Conservation (phyloP, 2,797 vertebrate species). For the Scomberomorus guttatus region DNA sequence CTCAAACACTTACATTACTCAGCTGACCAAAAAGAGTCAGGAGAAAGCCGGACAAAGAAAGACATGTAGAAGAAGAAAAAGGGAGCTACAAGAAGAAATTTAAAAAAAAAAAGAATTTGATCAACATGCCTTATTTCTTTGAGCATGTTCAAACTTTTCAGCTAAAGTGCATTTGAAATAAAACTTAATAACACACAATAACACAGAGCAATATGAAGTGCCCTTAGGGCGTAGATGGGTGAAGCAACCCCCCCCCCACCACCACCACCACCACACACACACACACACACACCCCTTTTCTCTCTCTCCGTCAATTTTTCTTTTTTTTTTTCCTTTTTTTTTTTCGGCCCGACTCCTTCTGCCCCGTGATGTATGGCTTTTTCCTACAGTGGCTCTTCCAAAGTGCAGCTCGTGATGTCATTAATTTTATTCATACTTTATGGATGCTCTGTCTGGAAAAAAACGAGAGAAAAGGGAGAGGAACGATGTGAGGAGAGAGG, state of each 20-base stretch:
- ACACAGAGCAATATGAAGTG: conserved; percentile 39
- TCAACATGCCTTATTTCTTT: no score
- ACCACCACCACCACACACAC: conserved; percentile 12
- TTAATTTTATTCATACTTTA: conserved; percentile 89
- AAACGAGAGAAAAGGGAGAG: conserved; percentile 54
- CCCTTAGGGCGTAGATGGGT: conserved; percentile 59
- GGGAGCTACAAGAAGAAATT: conserved; percentile 1
- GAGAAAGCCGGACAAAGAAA: conserved; percentile 51
- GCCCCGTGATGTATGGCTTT: conserved; percentile 86
- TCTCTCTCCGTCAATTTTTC: conserved; percentile 47
- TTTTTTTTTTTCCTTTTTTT: conserved; percentile 34
- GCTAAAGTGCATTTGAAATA: conserved; percentile 45
- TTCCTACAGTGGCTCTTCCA: conserved; percentile 86
- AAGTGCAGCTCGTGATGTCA: conserved; percentile 89
- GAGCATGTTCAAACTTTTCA: conserved; percentile 50
- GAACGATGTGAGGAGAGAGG: conserved; percentile 63
- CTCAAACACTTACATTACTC: conserved; percentile 80
- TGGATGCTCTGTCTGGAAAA: conserved; percentile 86
- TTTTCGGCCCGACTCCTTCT: conserved; percentile 68
- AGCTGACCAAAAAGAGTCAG: conserved; percentile 46
- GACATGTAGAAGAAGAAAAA: conserved; percentile 21
- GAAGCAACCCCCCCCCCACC: conserved; percentile 47
- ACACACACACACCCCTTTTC: conserved; percentile 44
- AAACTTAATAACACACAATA: conserved; percentile 58
- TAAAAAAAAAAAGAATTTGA: background rate